Conservation (phyloP, 2,888 invertebrate genomes). For the Coleophora flavipennella region DNA sequence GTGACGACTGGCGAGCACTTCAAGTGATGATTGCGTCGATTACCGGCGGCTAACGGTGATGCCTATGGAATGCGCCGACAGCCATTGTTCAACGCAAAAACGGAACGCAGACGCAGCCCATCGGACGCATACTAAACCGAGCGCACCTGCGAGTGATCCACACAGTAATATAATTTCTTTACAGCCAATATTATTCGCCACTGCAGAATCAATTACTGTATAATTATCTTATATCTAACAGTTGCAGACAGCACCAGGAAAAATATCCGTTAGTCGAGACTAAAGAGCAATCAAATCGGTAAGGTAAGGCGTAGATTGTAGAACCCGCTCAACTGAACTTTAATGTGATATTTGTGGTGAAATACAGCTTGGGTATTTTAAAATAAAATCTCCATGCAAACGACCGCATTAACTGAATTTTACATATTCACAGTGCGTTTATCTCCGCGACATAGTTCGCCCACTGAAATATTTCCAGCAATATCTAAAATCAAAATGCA, state of each 20-base stretch:
- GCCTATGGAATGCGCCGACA: constrained; percentile 51
- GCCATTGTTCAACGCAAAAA: constrained; percentile 64
- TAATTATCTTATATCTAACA: background rate
- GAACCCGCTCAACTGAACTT: too few relatives aligned
- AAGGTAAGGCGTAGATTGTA: too few relatives aligned
- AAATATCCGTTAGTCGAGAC: too few relatives aligned
- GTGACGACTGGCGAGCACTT: background rate
- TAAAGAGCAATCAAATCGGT: too few relatives aligned
- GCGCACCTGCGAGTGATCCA: constrained; percentile 33
- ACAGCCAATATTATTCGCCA: background rate
- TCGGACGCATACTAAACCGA: constrained; percentile 42
- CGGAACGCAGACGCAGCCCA: constrained; percentile 40
- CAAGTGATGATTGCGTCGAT: constrained; percentile 40
- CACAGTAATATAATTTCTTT: constrained; percentile 6
- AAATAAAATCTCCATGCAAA: too few relatives aligned
- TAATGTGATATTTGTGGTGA: too few relatives aligned
- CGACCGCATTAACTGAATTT: too few relatives aligned
- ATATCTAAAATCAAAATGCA: constrained; percentile 5
- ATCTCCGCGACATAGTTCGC: background rate
- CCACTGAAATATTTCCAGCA: background rate
- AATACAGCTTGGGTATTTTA: too few relatives aligned
- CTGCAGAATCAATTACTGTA: background rate
- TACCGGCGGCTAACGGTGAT: constrained; percentile 56
- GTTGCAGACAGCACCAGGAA: too few relatives aligned
- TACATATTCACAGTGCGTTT: too few relatives aligned